phyloP scores from a whole-genome alignment of 2,888 invertebrate genomes.

The Acheta domesticus region DNA sequence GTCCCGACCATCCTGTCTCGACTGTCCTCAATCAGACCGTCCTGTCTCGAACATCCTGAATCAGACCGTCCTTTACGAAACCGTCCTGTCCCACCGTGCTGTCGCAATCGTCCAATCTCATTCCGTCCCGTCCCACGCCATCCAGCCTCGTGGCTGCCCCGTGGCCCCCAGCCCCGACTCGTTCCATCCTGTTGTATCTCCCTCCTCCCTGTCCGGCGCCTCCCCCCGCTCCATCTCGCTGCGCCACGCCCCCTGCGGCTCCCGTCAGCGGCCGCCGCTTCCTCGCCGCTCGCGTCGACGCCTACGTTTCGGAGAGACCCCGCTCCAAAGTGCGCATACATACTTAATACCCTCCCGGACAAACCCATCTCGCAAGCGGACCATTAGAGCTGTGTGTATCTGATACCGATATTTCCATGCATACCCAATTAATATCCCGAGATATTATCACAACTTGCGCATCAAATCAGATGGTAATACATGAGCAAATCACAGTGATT shows the following conservation, averaged over 20 bases:
- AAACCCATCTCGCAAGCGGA: background rate
- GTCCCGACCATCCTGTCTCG: too few relatives aligned
- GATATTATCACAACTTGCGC: background rate
- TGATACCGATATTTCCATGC: background rate
- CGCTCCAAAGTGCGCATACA: background rate
- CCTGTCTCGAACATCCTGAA: too few relatives aligned
- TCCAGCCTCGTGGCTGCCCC: background rate
- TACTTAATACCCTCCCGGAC: background rate
- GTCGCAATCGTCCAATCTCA: too few relatives aligned
- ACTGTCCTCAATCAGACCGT: too few relatives aligned
- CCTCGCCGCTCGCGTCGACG: background rate
- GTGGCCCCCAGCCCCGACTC: background rate
- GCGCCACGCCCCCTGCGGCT: background rate
- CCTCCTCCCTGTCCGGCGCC: background rate
- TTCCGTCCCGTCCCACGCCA: background rate
- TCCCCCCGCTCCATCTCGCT: background rate
- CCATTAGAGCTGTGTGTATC: background rate
- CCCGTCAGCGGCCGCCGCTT: background rate
- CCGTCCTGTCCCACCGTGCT: too few relatives aligned
- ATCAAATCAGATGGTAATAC: constrained; percentile 1
- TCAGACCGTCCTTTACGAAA: too few relatives aligned
- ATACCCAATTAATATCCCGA: background rate
- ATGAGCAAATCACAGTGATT: background rate
- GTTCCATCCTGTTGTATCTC: background rate
- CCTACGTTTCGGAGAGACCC: background rate